Evolutionary conservation across 2,888 invertebrate species (phyloP).

Genomic region (Muschampia plurimacula): DNA sequence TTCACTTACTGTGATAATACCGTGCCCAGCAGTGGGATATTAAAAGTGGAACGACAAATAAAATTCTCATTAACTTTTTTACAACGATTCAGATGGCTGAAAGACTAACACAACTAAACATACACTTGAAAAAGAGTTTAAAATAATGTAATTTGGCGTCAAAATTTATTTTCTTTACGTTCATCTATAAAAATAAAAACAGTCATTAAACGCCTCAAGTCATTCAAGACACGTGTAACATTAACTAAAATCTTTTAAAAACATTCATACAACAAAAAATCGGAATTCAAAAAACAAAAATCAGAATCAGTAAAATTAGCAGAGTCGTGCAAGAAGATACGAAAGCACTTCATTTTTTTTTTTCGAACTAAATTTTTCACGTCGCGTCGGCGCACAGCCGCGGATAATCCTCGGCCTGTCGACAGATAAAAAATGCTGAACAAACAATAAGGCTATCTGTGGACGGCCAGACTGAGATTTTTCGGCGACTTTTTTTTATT

Average conservation of each 20-base stretch:
- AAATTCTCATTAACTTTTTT: too few species aligned
- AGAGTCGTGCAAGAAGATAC: neutral
- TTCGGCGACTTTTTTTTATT: neutral
- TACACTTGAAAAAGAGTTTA: too few species aligned
- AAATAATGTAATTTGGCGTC: too few species aligned
- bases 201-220: neutral
- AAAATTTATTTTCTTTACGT: too few species aligned
- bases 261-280: neutral
- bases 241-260: neutral
- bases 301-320: slow-evolving; percentile 4
- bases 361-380: slow-evolving; percentile 10
- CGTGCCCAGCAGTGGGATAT: too few species aligned
- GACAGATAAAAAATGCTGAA: slow-evolving; percentile 18
- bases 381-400: neutral
- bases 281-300: neutral
- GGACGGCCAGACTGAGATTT: neutral
- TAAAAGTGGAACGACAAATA: too few species aligned
- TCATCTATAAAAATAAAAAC: neutral
- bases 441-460: slow-evolving; percentile 19
- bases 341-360: neutral
- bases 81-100: too few species aligned
- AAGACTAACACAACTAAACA: too few species aligned
- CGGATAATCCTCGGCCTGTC: slow-evolving; percentile 15
- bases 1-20: too few species aligned
- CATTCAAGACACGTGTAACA: neutral